Evolutionary conservation across 2,888 invertebrate species (phyloP).

Genomic region (Lycaena phlaeas): DNA sequence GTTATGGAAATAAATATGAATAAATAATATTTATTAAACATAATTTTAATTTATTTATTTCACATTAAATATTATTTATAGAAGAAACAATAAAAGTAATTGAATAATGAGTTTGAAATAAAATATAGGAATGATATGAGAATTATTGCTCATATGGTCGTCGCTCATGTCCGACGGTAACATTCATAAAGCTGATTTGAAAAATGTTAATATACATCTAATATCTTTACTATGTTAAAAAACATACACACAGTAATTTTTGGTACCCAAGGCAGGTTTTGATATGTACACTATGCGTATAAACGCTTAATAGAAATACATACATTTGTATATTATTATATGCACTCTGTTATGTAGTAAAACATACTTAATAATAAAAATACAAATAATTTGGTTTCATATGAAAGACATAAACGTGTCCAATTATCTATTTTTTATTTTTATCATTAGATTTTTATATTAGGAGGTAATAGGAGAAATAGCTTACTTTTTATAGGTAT

Average conservation of each 20-base stretch:
- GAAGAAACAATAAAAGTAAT: background rate
- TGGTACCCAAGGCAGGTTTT: too few relatives aligned
- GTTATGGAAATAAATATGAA: too few relatives aligned
- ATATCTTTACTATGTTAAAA: too few relatives aligned
- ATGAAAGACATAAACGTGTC: constrained; percentile 26
- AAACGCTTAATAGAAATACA: too few relatives aligned
- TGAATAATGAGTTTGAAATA: background rate
- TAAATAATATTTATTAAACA: too few relatives aligned
- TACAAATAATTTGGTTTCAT: constrained; percentile 11
- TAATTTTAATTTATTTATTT: background rate
- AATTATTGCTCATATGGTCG: background rate
- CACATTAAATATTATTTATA: background rate
- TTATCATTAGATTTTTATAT: background rate
- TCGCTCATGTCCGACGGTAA: background rate
- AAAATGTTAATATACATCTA: background rate
- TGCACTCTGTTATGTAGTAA: background rate
- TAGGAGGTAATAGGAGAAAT: too few relatives aligned
- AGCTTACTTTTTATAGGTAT: too few relatives aligned
- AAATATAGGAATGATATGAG: background rate
- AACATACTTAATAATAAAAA: background rate
- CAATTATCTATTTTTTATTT: background rate
- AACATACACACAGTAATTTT: too few relatives aligned
- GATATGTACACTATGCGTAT: too few relatives aligned
- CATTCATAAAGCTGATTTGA: background rate
- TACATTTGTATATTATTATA: too few relatives aligned